Percentiles rank a stretch among this genome's conserved stretches.
Conservation (phyloP, 2,113 vertebrate species). For the Spizaetus ornatus region DNA sequence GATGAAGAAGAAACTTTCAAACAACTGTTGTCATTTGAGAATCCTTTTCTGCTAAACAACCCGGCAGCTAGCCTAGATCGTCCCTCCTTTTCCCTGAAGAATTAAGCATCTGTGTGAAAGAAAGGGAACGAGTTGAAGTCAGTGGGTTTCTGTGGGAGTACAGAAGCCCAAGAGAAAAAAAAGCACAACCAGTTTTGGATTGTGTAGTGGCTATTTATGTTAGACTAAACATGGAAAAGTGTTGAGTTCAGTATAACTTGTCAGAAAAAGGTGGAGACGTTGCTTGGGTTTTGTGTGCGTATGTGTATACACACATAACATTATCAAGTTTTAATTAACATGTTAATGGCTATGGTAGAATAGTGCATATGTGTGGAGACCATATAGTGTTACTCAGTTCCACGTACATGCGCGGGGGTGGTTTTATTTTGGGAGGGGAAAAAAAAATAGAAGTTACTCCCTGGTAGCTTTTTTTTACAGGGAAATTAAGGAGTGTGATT, state of each 20-base stretch:
- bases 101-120: neutral
- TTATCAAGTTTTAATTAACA: neutral
- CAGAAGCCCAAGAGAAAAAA: neutral
- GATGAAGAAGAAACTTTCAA: neutral
- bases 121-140: neutral
- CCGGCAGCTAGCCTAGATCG: neutral
- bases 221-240: neutral
- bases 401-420: neutral
- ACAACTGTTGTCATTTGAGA: neutral
- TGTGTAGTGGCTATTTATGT: neutral
- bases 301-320: neutral
- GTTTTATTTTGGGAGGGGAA: constrained; percentile 1
- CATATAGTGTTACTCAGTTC: neutral
- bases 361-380: neutral
- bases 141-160: neutral
- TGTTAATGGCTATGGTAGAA: neutral
- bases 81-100: neutral
- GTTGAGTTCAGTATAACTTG: neutral
- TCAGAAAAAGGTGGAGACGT: neutral
- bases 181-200: neutral
- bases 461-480: neutral
- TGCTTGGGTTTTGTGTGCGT: neutral
- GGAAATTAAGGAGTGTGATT: neutral
- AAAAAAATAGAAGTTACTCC: neutral
- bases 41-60: neutral